Evolutionary conservation across 2,888 invertebrate species (phyloP).

Genomic region (Lithophane semibrunnea): DNA sequence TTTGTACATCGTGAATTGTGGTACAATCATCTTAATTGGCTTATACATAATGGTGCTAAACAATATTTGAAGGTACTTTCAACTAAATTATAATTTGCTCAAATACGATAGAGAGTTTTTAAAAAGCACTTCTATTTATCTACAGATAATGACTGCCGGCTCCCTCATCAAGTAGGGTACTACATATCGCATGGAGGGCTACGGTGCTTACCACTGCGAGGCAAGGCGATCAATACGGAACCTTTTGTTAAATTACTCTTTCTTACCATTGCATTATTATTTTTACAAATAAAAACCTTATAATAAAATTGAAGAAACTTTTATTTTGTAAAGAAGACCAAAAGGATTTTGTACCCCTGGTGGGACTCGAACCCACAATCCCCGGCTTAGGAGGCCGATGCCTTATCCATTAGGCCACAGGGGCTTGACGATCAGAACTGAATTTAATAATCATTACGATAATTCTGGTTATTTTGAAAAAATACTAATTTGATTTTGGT

Average conservation of each 20-base stretch:
- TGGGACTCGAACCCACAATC: conserved; percentile 95
- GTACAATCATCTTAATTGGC: background rate
- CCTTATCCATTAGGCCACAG: conserved; percentile 95
- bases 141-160: conserved; percentile 92
- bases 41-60: background rate
- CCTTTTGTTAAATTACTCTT: conserved; percentile 32
- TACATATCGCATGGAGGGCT: conserved; percentile 87
- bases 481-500: background rate
- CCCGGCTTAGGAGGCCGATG: conserved; percentile 95
- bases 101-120: background rate
- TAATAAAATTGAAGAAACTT: conserved; percentile 57
- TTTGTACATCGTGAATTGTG: background rate
- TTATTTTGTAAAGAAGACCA: conserved; percentile 13
- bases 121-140: conserved; percentile 42
- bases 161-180: conserved; percentile 92
- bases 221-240: conserved; percentile 66
- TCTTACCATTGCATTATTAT: conserved; percentile 64
- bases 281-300: conserved; percentile 64
- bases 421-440: conserved; percentile 77
- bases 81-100: background rate
- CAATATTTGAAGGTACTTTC: background rate
- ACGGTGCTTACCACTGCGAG: conserved; percentile 83
- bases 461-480: background rate
- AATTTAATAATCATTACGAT: conserved; percentile 57
- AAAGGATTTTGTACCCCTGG: conserved; percentile 90